Evolutionary conservation across 2,888 invertebrate species (phyloP).

Genomic region (Mantis religiosa): DNA sequence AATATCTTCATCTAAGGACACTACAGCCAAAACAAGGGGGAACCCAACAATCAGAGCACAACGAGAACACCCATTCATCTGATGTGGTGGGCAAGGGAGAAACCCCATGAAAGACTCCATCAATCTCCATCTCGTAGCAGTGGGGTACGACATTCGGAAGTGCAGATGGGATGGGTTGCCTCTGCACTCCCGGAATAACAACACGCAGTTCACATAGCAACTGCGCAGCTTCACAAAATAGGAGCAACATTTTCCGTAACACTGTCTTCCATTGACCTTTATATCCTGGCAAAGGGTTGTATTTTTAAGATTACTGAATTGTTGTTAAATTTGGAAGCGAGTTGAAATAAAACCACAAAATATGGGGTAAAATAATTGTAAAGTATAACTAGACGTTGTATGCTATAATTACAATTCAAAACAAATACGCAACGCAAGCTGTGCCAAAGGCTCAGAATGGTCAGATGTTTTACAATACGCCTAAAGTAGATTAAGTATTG

Average conservation of each 20-base stretch:
- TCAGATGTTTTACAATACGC: too few relatives aligned
- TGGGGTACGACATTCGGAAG: not conserved
- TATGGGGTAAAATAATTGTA: not conserved
- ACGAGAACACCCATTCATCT: not conserved
- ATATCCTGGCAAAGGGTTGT: not conserved
- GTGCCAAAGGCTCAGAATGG: too few relatives aligned
- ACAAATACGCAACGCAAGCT: too few relatives aligned
- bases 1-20: not conserved
- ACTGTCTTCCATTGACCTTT: not conserved
- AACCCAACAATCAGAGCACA: too few relatives aligned
- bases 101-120: not conserved
- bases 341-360: not conserved
- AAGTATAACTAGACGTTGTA: too few relatives aligned
- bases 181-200: too few relatives aligned
- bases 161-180: not conserved
- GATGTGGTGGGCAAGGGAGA: not conserved
- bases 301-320: not conserved
- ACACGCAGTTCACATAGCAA: not conserved
- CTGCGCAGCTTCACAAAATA: not conserved
- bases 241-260: not conserved
- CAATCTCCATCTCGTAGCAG: not conserved
- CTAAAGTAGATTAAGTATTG: too few relatives aligned
- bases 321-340: not conserved
- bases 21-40: not conserved
- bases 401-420: too few relatives aligned